A percentile compares a stretch with the other conserved stretches of the same genome.
These are phyloP conservation scores for Musca vetustissima DNA, from an alignment of 1,140 invertebrate genomes.

Conservation along the genomic window DNA sequence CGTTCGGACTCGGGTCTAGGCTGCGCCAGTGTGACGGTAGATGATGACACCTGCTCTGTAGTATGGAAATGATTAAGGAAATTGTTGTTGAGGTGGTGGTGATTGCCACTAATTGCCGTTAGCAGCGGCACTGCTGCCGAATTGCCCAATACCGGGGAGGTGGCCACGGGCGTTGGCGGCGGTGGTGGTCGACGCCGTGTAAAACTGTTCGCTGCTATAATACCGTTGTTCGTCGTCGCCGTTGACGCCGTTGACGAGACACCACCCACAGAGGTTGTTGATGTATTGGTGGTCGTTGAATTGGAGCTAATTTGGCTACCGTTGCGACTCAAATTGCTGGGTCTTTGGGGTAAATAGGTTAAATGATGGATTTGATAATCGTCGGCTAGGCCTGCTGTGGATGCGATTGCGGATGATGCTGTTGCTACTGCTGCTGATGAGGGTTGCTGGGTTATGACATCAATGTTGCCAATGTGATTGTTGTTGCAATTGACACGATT, in stretches of 20 bases:
- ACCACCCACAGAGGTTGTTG: constrained; percentile 31
- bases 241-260: constrained; percentile 39
- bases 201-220: constrained; percentile 52
- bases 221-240: constrained; percentile 2
- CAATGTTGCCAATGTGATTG: constrained; percentile 29
- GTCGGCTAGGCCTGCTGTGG: constrained; percentile 47
- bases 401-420: too few relatives aligned
- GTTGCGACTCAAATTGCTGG: constrained; percentile 44
- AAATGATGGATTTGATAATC: constrained; percentile 52
- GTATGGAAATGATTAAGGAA: constrained; percentile 55
- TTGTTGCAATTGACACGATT: constrained; percentile 30
- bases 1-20: constrained; percentile 77
- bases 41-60: constrained; percentile 45
- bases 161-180: constrained; percentile 46
- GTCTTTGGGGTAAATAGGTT: constrained; percentile 50
- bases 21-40: constrained; percentile 64
- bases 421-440: too few relatives aligned
- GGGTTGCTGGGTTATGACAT: constrained; percentile 36
- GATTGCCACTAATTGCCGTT: constrained; percentile 18
- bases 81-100: constrained; percentile 36
- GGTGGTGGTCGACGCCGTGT: constrained; percentile 46
- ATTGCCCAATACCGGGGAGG: constrained; percentile 10
- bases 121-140: constrained; percentile 26
- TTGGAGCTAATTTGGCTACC: constrained; percentile 40
- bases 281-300: constrained; percentile 16